phyloP scores from a whole-genome alignment of 2,113 vertebrate genomes.

The Ageneiosus marmoratus region DNA sequence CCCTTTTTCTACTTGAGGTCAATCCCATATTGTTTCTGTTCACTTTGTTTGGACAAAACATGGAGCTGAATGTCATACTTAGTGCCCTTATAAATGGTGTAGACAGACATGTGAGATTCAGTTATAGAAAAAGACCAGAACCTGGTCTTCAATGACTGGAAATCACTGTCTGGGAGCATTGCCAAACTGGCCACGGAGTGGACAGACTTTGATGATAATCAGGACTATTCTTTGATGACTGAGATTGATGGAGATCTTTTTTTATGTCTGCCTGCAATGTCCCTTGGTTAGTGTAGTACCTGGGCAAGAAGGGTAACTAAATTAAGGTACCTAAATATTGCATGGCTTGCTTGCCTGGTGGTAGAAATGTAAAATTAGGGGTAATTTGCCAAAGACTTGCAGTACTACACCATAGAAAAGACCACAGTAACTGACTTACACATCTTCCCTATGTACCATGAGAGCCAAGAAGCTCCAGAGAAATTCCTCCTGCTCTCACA shows the following conservation, averaged over 20 bases:
- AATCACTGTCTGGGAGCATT: neutral
- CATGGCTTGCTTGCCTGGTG: neutral
- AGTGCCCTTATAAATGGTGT: neutral
- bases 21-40: neutral
- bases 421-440: neutral
- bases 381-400: neutral
- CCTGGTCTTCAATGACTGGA: neutral
- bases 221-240: neutral
- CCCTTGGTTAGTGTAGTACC: neutral
- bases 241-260: neutral
- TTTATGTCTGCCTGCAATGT: neutral
- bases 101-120: neutral
- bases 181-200: neutral
- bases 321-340: neutral
- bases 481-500: neutral
- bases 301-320: neutral
- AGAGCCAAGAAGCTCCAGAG: neutral
- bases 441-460: neutral
- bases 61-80: neutral
- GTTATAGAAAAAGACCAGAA: neutral
- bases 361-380: neutral
- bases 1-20: neutral
- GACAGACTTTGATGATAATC: neutral
- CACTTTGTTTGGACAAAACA: neutral
- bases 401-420: neutral